Percentiles rank a stretch among this genome's conserved stretches.
phyloP scores from a whole-genome alignment of 1,140 invertebrate species.

The Holcopasites calliopsidis region DNA sequence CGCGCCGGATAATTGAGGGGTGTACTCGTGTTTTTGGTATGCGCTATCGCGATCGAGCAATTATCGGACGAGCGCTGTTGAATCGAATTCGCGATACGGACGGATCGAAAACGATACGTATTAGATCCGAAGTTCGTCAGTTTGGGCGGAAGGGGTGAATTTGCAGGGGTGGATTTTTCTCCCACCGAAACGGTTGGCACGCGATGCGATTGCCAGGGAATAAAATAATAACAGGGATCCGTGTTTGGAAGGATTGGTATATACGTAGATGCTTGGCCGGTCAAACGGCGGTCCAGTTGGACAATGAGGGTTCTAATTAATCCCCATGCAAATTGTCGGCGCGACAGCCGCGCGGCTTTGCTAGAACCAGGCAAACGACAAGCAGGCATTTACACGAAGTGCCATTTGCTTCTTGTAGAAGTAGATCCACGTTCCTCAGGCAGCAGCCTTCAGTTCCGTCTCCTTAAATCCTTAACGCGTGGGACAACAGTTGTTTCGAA shows the following conservation, averaged over 20 bases:
- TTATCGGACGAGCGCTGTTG: not conserved
- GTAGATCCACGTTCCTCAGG: slow-evolving; percentile 18
- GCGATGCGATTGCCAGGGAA: too few species aligned
- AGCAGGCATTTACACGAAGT: too few species aligned
- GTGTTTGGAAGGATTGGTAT: not conserved
- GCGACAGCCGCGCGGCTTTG: not conserved
- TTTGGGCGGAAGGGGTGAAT: too few species aligned
- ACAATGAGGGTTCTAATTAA: slow-evolving; percentile 37
- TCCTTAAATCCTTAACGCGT: not conserved
- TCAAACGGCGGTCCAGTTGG: not conserved
- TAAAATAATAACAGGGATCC: not conserved
- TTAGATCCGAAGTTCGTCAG: too few species aligned
- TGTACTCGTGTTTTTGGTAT: too few species aligned
- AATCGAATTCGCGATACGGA: not conserved
- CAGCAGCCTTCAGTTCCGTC: not conserved
- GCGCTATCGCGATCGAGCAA: not conserved
- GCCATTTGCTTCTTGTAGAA: too few species aligned
- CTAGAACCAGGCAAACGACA: slow-evolving; percentile 22
- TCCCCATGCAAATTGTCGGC: slow-evolving; percentile 14
- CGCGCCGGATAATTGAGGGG: too few species aligned
- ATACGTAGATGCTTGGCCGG: not conserved
- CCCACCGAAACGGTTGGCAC: too few species aligned
- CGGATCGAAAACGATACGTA: not conserved
- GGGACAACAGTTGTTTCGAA: slow-evolving; percentile 9
- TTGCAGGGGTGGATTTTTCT: too few species aligned